A percentile compares a stretch with the other conserved stretches of the same genome.
These are phyloP conservation scores for Zoroaster sp. DNA, from an alignment of 53 echinoderm and acorn worm genomes.

Conservation along the genomic window DNA sequence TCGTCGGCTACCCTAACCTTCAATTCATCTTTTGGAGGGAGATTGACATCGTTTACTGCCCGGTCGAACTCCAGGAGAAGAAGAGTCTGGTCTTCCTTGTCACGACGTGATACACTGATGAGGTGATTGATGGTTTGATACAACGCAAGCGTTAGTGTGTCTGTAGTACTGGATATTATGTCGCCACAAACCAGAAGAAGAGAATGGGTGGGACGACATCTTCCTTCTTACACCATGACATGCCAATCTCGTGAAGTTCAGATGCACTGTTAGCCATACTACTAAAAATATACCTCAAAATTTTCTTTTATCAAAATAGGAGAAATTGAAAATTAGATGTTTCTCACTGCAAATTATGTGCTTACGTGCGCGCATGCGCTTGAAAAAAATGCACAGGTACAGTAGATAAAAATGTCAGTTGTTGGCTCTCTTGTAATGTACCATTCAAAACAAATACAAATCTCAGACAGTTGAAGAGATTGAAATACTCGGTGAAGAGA, in stretches of 20 bases:
- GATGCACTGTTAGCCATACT: not conserved
- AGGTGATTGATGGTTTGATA: not conserved
- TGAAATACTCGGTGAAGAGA: no score
- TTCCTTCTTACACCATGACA: not conserved
- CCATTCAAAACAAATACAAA: no score
- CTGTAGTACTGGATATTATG: not conserved
- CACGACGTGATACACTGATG: not conserved
- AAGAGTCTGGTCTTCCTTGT: not conserved
- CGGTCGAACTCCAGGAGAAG: not conserved
- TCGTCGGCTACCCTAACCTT: not conserved
- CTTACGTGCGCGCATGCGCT: no score
- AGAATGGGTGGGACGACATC: not conserved
- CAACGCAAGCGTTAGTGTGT: not conserved
- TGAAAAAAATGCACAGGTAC: no score
- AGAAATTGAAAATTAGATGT: no score
- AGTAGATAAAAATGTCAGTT: no score
- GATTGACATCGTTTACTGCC: not conserved
- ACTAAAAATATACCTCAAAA: no score
- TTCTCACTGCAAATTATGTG: no score
- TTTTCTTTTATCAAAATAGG: no score
- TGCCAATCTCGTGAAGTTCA: not conserved
- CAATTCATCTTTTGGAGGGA: not conserved
- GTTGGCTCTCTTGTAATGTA: no score
- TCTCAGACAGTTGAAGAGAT: no score
- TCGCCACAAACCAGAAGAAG: not conserved